phyloP scores from a whole-genome alignment of 2,888 invertebrate genomes.

The Electrophaes corylata region DNA sequence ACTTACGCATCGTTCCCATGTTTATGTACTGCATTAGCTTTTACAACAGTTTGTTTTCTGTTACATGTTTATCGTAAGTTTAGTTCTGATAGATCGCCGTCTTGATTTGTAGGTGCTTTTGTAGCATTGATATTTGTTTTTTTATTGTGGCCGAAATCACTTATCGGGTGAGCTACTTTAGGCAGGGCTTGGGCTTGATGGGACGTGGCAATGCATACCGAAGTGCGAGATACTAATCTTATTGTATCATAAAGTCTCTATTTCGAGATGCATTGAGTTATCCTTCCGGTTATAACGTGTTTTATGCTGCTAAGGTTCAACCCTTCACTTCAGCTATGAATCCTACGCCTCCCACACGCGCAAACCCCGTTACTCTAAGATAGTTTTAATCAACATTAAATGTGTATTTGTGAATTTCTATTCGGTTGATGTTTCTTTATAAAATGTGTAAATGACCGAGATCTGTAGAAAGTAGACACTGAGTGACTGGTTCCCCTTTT shows the following conservation, averaged over 20 bases:
- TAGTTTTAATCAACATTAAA: conserved; percentile 81
- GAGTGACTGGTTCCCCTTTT: conserved; percentile 82
- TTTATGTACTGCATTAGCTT: conserved; percentile 47
- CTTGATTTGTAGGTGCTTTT: conserved; percentile 63
- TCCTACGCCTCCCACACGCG: conserved; percentile 54
- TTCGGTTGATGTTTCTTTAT: conserved; percentile 81
- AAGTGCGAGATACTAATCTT: conserved; percentile 45
- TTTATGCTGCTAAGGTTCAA: conserved; percentile 38
- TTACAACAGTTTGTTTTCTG: conserved; percentile 40
- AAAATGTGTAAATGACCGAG: conserved; percentile 80
- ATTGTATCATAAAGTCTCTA: conserved; percentile 27
- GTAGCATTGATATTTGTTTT: conserved; percentile 60
- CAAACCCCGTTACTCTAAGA: conserved; percentile 66
- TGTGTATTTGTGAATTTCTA: conserved; percentile 84
- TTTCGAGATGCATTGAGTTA: conserved; percentile 30
- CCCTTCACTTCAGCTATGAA: conserved; percentile 38
- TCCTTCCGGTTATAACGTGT: conserved; percentile 33
- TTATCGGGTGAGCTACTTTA: conserved; percentile 65
- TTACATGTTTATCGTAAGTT: conserved; percentile 39
- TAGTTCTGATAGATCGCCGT: conserved; percentile 45
- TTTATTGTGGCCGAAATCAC: conserved; percentile 69
- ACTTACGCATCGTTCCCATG: conserved; percentile 41
- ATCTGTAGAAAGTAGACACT: conserved; percentile 78
- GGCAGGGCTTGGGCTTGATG: conserved; percentile 57
- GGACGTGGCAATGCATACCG: conserved; percentile 52